phyloP scores from a whole-genome alignment of 1,140 invertebrate genomes.

The Chlorops oryzae region DNA sequence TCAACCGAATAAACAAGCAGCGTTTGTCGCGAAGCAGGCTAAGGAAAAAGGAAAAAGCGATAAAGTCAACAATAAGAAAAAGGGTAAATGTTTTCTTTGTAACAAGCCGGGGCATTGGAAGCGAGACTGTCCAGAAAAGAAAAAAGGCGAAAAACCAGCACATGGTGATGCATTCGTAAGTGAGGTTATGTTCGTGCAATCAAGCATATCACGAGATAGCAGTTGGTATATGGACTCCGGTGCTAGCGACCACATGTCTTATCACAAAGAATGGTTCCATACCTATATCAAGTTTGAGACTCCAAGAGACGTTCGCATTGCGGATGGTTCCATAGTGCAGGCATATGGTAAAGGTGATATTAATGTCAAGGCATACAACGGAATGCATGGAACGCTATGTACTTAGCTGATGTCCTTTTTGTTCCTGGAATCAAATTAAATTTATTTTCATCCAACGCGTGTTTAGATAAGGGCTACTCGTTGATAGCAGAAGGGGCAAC shows the following conservation, averaged over 20 bases:
- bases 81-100: too few species aligned
- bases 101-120: too few species aligned
- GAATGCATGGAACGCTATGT: not conserved
- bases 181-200: slow-evolving; percentile 1
- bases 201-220: not conserved
- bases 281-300: not conserved
- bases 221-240: slow-evolving; percentile 14
- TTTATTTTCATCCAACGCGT: slow-evolving; percentile 2
- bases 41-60: too few species aligned
- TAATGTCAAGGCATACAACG: not conserved
- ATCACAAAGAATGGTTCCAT: slow-evolving; percentile 6
- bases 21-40: too few species aligned
- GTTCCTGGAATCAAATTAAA: not conserved
- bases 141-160: too few species aligned
- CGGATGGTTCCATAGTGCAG: not conserved
- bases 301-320: slow-evolving; percentile 1
- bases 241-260: slow-evolving; percentile 10
- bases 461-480: not conserved
- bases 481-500: not conserved
- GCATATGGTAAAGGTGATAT: slow-evolving; percentile 5
- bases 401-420: too few species aligned
- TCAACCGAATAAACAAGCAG: too few species aligned
- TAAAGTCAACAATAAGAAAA: too few species aligned
- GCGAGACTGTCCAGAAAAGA: too few species aligned
- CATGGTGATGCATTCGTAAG: not conserved